A percentile compares a stretch with the other conserved stretches of the same genome.
Conservation (phyloP, 2,888 invertebrate genomes). For the Nomada lathburiana region DNA sequence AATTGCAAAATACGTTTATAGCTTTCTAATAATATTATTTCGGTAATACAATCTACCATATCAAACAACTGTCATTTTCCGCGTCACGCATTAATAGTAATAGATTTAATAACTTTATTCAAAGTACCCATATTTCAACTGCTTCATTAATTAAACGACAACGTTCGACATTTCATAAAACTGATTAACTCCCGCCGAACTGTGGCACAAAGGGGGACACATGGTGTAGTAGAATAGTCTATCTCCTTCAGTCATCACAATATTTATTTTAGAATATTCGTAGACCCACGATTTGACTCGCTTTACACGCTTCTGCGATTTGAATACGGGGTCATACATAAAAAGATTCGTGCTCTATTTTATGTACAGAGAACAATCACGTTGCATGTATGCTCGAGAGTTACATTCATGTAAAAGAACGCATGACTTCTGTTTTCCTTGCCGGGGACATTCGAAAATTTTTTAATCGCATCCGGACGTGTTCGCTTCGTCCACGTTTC, state of each 20-base stretch:
- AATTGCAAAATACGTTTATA: no score
- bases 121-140: no score
- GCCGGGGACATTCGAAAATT: conserved; percentile 14
- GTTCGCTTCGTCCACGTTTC: background rate
- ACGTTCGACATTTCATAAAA: no score
- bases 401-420: conserved; percentile 43
- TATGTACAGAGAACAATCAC: conserved; percentile 60
- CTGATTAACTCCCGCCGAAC: no score
- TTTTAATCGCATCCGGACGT: conserved; percentile 11
- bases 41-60: no score
- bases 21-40: no score
- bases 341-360: conserved; percentile 56
- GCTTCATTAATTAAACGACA: no score
- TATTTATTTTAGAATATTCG: conserved; percentile 66
- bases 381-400: conserved; percentile 39
- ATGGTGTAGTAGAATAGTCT: background rate
- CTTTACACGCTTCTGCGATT: conserved; percentile 34
- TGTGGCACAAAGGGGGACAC: no score
- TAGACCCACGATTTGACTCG: conserved; percentile 44
- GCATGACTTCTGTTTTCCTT: conserved; percentile 20
- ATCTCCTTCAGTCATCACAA: conserved; percentile 54
- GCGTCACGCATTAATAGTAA: no score
- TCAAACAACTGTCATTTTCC: no score
- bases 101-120: no score
- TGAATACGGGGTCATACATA: conserved; percentile 59